Percentiles rank a stretch among this genome's conserved stretches.
These are phyloP conservation scores for Ricordea florida DNA, from an alignment of 92 coral and sea anemone species.

Conservation along the genomic window DNA sequence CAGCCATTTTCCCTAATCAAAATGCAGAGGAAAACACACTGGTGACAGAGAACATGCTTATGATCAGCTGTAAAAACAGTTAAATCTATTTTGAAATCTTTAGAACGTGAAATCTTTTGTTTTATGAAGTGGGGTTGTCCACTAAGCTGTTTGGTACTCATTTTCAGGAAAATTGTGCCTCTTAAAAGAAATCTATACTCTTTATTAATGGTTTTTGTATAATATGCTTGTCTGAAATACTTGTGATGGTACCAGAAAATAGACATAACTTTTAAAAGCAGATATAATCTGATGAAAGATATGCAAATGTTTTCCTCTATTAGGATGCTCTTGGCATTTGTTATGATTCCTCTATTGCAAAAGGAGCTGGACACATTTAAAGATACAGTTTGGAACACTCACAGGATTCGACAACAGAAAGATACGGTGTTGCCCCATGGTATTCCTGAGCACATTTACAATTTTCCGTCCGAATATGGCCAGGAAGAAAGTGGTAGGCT, in stretches of 20 bases:
- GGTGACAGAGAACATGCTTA: no score
- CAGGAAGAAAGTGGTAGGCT: constrained; percentile 21
- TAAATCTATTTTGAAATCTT: no score
- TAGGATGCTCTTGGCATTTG: constrained; percentile 49
- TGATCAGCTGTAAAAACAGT: no score
- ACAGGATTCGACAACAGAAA: constrained; percentile 28
- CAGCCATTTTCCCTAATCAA: no score
- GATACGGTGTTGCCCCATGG: constrained; percentile 41
- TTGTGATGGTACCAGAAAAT: not conserved
- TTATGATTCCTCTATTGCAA: constrained; percentile 27
- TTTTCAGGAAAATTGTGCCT: not conserved
- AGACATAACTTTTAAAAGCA: not conserved
- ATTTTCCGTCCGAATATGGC: constrained; percentile 14
- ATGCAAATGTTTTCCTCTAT: not conserved
- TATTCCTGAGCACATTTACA: constrained; percentile 27
- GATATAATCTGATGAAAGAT: not conserved
- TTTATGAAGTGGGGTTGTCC: no score
- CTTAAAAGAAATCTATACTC: not conserved
- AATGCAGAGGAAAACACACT: no score
- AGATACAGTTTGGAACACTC: constrained; percentile 37
- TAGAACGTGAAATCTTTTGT: no score
- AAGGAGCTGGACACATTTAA: constrained; percentile 19
- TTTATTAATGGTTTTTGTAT: no score
- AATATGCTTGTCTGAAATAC: not conserved
- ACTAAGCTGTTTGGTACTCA: no score